Conservation (phyloP, 2,113 vertebrate species). For the Brachyhypopomus occidentalis region DNA sequence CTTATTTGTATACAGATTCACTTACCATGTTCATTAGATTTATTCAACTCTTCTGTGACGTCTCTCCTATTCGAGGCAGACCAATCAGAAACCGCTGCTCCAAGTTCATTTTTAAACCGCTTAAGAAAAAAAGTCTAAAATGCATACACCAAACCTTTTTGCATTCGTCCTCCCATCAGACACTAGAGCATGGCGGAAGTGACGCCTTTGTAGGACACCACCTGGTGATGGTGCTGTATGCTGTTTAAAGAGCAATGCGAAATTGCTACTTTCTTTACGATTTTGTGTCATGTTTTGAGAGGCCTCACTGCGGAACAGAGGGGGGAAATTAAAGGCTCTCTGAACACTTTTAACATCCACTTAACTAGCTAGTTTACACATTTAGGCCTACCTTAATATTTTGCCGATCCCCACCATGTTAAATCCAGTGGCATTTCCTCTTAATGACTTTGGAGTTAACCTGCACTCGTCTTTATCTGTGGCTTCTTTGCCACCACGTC, state of each 20-base stretch:
- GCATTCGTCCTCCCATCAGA: not conserved
- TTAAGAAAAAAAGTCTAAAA: not conserved
- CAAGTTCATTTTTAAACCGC: not conserved
- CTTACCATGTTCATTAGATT: not conserved
- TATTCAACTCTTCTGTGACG: not conserved
- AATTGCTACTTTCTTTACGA: not conserved
- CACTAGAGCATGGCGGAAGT: constrained; percentile 17
- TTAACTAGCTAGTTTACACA: no score
- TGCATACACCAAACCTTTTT: not conserved
- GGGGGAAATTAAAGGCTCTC: not conserved
- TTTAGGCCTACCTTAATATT: no score
- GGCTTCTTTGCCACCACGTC: no score
- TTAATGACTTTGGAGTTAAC: no score
- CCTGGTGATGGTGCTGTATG: not conserved
- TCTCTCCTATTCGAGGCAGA: not conserved
- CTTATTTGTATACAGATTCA: not conserved
- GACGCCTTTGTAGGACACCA: constrained; percentile 10
- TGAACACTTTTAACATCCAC: not conserved
- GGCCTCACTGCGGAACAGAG: not conserved
- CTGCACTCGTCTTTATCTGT: no score
- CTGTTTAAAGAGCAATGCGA: not conserved
- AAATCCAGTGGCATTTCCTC: no score
- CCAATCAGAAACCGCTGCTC: not conserved
- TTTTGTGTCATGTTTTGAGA: constrained; percentile 26
- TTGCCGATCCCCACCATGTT: no score